Evolutionary conservation across 2,888 invertebrate species (phyloP).

Genomic region (Linnaemya vulpina): DNA sequence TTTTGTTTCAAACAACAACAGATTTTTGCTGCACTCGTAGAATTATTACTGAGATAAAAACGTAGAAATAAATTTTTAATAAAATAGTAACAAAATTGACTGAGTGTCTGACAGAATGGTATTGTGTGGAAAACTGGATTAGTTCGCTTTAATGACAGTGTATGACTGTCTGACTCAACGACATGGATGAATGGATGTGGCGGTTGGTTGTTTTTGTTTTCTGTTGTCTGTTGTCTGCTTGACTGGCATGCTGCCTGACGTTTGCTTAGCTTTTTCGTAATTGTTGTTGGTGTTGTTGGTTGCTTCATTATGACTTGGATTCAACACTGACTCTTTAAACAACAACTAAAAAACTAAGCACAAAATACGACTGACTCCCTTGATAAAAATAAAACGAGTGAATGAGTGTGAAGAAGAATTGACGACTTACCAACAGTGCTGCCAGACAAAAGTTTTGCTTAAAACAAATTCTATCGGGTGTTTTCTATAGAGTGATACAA

Average conservation of each 20-base stretch:
- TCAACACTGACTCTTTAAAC: conserved; percentile 32
- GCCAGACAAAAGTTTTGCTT: neutral
- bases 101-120: conserved; percentile 59
- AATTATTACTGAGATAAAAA: conserved; percentile 37
- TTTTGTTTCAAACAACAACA: conserved; percentile 16
- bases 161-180: conserved; percentile 77
- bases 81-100: conserved; percentile 28
- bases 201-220: conserved; percentile 16
- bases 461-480: too few species aligned
- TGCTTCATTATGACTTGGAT: conserved; percentile 51
- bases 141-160: conserved; percentile 78
- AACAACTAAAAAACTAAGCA: conserved; percentile 32
- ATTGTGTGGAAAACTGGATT: conserved; percentile 73
- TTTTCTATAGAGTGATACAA: too few species aligned
- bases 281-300: conserved; percentile 21
- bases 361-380: conserved; percentile 52
- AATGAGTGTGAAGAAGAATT: conserved; percentile 21
- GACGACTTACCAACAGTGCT: conserved; percentile 5
- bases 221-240: neutral
- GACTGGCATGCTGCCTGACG: conserved; percentile 1
- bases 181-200: conserved; percentile 72
- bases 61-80: neutral
- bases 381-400: conserved; percentile 25
- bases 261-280: conserved; percentile 43
- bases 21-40: conserved; percentile 27